Evolutionary conservation across 2,888 invertebrate genomes (phyloP).

Genomic region (Salpingus planirostris): DNA sequence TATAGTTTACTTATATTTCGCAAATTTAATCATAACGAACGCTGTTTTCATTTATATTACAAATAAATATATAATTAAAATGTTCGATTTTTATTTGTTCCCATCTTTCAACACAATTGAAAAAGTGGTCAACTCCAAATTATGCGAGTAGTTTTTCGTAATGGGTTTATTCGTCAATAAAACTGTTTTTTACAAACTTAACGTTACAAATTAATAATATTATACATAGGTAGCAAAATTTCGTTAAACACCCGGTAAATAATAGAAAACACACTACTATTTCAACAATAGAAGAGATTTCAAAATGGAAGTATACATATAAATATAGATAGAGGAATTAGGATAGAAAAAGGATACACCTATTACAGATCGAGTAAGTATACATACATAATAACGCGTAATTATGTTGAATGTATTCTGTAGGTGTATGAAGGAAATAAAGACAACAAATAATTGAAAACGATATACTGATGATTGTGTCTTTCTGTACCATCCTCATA

Average conservation of each 20-base stretch:
- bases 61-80: slow-evolving; percentile 11
- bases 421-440: not conserved
- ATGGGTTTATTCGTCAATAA: slow-evolving; percentile 29
- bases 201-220: slow-evolving; percentile 20
- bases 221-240: slow-evolving; percentile 6
- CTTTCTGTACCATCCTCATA: too few species aligned
- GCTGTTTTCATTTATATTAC: slow-evolving; percentile 27
- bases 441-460: not conserved
- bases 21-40: slow-evolving; percentile 21
- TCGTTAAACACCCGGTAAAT: not conserved
- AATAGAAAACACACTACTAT: slow-evolving; percentile 1
- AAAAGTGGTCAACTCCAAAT: too few species aligned
- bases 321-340: slow-evolving; percentile 7
- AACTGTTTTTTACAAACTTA: slow-evolving; percentile 24
- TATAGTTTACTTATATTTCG: slow-evolving; percentile 22
- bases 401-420: too few species aligned
- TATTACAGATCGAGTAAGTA: not conserved
- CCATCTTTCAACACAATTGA: too few species aligned
- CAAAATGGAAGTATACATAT: slow-evolving; percentile 10
- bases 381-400: too few species aligned
- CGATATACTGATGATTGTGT: not conserved
- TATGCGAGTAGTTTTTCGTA: too few species aligned
- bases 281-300: slow-evolving; percentile 1
- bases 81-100: not conserved
- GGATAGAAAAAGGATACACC: slow-evolving; percentile 1